Evolutionary conservation across 2,888 invertebrate species (phyloP).

Genomic region (Mimas tiliae): DNA sequence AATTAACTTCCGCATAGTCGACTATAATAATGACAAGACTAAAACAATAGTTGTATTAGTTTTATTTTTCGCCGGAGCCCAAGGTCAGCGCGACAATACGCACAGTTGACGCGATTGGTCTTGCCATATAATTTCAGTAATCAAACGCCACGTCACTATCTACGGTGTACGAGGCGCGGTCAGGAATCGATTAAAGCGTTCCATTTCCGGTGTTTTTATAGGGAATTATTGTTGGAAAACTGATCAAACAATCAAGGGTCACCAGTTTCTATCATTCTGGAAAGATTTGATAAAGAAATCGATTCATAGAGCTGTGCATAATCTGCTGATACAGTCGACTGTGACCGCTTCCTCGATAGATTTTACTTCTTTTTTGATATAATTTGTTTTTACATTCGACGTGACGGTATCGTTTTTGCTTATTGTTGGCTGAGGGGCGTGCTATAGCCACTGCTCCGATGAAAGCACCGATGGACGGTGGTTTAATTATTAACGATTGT

Average conservation of each 20-base stretch:
- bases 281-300: slow-evolving; percentile 69
- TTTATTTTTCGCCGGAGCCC: slow-evolving; percentile 73
- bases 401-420: slow-evolving; percentile 71
- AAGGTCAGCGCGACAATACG: slow-evolving; percentile 79
- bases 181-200: slow-evolving; percentile 81
- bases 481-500: slow-evolving; percentile 78
- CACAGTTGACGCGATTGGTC: slow-evolving; percentile 75
- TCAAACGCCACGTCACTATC: slow-evolving; percentile 75
- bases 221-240: slow-evolving; percentile 79
- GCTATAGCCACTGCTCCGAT: slow-evolving; percentile 49
- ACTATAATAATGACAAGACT: slow-evolving; percentile 78
- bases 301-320: slow-evolving; percentile 74
- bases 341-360: slow-evolving; percentile 81
- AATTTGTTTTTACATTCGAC: slow-evolving; percentile 78
- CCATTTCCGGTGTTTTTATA: slow-evolving; percentile 81
- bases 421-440: slow-evolving; percentile 49
- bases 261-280: slow-evolving; percentile 69
- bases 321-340: slow-evolving; percentile 78
- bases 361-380: slow-evolving; percentile 79
- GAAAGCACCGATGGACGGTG: slow-evolving; percentile 60
- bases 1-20: slow-evolving; percentile 77
- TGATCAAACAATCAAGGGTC: slow-evolving; percentile 77
- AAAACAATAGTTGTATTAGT: slow-evolving; percentile 83
- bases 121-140: slow-evolving; percentile 82
- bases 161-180: slow-evolving; percentile 62